These are phyloP conservation scores for Chiloscyllium plagiosum DNA, from an alignment of 2,113 vertebrate species.

Conservation along the genomic window DNA sequence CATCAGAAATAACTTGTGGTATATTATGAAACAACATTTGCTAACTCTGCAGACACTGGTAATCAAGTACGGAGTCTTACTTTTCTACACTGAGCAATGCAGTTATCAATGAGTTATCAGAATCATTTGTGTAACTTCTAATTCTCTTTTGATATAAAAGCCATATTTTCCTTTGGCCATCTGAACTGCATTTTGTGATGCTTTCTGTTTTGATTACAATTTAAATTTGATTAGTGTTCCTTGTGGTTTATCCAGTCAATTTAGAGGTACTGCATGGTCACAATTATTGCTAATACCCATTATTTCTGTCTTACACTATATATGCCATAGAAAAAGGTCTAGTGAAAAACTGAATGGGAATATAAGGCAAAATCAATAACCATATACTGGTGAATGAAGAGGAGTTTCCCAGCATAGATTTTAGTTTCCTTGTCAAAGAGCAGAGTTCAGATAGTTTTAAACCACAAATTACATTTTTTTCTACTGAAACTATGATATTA, in stretches of 20 bases:
- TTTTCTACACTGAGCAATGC: background rate
- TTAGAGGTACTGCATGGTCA: background rate
- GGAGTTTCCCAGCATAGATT: background rate
- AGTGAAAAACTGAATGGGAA: background rate
- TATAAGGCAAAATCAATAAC: background rate
- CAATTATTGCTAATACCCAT: background rate
- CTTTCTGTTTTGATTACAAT: background rate
- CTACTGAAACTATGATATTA: background rate
- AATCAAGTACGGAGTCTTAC: background rate
- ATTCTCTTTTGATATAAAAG: background rate
- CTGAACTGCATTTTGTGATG: background rate
- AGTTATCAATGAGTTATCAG: background rate
- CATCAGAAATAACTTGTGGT: background rate
- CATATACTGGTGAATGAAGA: background rate
- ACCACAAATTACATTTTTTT: background rate
- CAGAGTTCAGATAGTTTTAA: background rate
- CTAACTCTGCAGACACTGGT: background rate
- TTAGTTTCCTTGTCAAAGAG: background rate
- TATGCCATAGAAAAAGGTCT: background rate
- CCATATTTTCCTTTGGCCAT: background rate
- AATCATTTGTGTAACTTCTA: background rate
- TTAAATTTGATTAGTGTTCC: background rate
- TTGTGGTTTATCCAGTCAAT: background rate
- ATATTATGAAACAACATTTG: background rate
- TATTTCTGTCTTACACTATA: background rate